These are phyloP conservation scores for Ctenicera cuprea DNA, from an alignment of 2,888 invertebrate species.

Conservation along the genomic window DNA sequence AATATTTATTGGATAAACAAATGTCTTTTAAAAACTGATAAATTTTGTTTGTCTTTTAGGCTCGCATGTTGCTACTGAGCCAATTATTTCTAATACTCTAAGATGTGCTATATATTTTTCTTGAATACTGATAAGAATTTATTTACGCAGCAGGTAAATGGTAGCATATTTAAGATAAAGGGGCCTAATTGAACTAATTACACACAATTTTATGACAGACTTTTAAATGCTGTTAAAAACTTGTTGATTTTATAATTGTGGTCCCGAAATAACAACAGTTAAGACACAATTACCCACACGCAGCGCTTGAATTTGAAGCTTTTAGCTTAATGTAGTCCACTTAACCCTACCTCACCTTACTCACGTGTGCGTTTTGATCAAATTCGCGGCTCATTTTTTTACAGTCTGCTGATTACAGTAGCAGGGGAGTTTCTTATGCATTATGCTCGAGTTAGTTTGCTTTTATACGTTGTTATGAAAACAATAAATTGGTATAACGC, in stretches of 20 bases:
- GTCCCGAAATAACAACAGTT: slow-evolving; percentile 14
- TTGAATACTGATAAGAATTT: too few species aligned
- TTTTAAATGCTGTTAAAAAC: slow-evolving; percentile 28
- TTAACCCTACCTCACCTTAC: slow-evolving; percentile 20
- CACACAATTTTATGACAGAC: slow-evolving; percentile 21
- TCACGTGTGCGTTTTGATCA: slow-evolving; percentile 26
- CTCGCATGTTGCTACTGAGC: too few species aligned
- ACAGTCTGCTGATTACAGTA: slow-evolving; percentile 58
- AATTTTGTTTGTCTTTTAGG: too few species aligned
- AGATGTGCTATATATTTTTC: too few species aligned
- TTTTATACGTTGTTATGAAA: slow-evolving; percentile 55
- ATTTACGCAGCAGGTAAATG: background rate
- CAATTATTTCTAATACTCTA: too few species aligned
- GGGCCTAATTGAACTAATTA: slow-evolving; percentile 4
- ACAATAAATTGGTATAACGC: slow-evolving; percentile 50
- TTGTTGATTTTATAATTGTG: slow-evolving; percentile 32
- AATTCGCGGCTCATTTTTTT: slow-evolving; percentile 60
- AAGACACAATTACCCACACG: slow-evolving; percentile 4
- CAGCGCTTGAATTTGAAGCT: background rate
- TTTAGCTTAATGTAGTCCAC: slow-evolving; percentile 22
- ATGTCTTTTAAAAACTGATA: too few species aligned
- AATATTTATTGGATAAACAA: too few species aligned
- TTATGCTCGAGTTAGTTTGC: slow-evolving; percentile 57
- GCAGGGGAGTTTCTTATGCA: slow-evolving; percentile 55
- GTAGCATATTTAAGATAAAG: background rate